These are phyloP conservation scores for Vanessa atalanta DNA, from an alignment of 1,140 invertebrate species.

Conservation along the genomic window DNA sequence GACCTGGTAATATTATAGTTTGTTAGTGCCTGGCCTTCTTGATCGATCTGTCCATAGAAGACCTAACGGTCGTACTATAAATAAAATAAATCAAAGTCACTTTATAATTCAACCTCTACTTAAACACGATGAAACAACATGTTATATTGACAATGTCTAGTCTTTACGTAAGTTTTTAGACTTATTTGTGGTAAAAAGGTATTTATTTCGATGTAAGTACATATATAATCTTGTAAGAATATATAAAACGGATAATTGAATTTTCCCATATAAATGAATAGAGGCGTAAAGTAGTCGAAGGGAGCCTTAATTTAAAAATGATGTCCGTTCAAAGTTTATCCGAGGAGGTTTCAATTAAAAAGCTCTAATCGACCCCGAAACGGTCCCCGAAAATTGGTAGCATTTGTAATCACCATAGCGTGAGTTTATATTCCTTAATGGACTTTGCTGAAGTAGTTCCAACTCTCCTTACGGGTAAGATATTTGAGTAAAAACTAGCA, in stretches of 20 bases:
- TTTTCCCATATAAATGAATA: not conserved
- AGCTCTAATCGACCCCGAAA: slow-evolving; percentile 66
- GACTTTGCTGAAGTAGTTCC: slow-evolving; percentile 75
- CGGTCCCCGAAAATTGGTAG: slow-evolving; percentile 66
- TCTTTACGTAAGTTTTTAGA: not conserved
- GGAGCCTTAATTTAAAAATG: slow-evolving; percentile 38
- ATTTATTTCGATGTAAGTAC: not conserved
- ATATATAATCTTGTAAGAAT: not conserved
- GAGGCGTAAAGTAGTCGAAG: slow-evolving; percentile 17
- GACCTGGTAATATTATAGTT: slow-evolving; percentile 11
- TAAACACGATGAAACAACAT: slow-evolving; percentile 2
- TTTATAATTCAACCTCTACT: slow-evolving; percentile 20
- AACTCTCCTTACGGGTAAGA: slow-evolving; percentile 78
- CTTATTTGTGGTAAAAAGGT: not conserved
- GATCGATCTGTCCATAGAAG: slow-evolving; percentile 10
- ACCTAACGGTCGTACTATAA: slow-evolving; percentile 13
- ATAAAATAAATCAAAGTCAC: slow-evolving; percentile 26
- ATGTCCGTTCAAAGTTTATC: slow-evolving; percentile 56
- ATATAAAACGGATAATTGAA: not conserved
- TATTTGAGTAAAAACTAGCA: slow-evolving; percentile 77
- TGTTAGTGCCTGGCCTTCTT: slow-evolving; percentile 8
- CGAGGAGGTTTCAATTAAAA: slow-evolving; percentile 69
- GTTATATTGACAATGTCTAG: not conserved
- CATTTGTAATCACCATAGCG: slow-evolving; percentile 72
- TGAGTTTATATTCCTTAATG: slow-evolving; percentile 78